Conservation (phyloP, 1,140 invertebrate species). For the Zelostemma sp. region DNA sequence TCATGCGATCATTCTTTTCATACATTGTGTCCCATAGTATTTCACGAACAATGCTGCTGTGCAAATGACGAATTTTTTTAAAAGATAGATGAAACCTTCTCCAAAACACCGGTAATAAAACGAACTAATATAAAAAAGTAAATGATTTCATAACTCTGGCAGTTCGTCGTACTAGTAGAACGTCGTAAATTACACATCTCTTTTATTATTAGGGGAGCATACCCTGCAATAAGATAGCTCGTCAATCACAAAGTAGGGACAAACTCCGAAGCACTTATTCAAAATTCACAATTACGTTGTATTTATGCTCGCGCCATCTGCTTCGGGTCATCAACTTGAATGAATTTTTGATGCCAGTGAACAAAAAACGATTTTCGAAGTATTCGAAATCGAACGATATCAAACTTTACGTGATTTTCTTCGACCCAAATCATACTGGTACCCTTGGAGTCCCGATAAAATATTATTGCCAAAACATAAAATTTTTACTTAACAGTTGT, state of each 20-base stretch:
- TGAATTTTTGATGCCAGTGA: neutral
- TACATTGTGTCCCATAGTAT: too few relatives aligned
- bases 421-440: neutral
- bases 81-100: too few relatives aligned
- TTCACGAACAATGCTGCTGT: too few relatives aligned
- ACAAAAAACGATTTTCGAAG: too few relatives aligned
- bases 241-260: neutral
- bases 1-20: too few relatives aligned
- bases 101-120: neutral
- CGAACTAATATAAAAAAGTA: neutral
- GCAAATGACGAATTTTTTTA: too few relatives aligned
- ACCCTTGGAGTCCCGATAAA: constrained; percentile 5
- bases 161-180: neutral
- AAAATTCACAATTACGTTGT: constrained; percentile 3
- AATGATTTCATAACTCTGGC: neutral
- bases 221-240: neutral
- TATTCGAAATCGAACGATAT: too few relatives aligned
- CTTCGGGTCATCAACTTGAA: neutral
- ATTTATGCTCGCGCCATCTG: constrained; percentile 1
- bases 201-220: neutral
- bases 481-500: constrained; percentile 34
- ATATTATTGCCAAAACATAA: constrained; percentile 26
- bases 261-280: neutral
- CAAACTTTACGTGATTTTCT: too few relatives aligned
- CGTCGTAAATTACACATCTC: neutral